phyloP scores from a whole-genome alignment of 2,113 vertebrate genomes.

The Strix uralensis region DNA sequence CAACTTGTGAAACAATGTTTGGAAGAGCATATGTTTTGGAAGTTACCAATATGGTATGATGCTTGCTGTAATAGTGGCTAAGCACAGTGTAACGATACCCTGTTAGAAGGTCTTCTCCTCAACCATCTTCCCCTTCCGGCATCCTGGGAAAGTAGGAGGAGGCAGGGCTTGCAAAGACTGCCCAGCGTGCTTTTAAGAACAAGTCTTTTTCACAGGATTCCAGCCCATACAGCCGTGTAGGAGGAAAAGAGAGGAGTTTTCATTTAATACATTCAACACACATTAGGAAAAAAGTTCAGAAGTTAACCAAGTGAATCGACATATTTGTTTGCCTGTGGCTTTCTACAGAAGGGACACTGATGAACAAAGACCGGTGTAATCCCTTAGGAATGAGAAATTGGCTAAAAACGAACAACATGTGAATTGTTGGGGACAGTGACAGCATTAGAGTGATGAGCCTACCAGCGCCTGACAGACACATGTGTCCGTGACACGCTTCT shows the following conservation, averaged over 20 bases:
- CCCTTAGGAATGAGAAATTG: slow-evolving; percentile 27
- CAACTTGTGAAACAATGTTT: neutral
- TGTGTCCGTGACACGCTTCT: neutral
- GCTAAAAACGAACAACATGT: neutral
- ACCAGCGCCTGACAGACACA: rapidly evolving
- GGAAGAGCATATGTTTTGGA: neutral
- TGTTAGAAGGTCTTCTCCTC: neutral
- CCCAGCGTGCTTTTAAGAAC: neutral
- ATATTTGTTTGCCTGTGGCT: neutral
- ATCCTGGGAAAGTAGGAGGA: neutral
- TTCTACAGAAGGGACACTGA: neutral
- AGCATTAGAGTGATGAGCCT: neutral
- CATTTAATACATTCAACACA: neutral
- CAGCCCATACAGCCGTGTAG: neutral
- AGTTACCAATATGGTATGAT: neutral
- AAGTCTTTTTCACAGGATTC: neutral
- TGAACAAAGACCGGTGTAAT: slow-evolving; percentile 1
- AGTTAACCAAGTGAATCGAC: neutral
- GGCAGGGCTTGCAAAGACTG: neutral
- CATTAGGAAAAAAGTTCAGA: slow-evolving; percentile 7
- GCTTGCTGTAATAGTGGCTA: neutral
- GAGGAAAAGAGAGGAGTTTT: neutral
- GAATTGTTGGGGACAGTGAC: neutral
- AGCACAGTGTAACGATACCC: neutral
- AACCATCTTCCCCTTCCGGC: neutral